Conservation (phyloP, 2,888 invertebrate genomes). For the Cheilosia grossa region DNA sequence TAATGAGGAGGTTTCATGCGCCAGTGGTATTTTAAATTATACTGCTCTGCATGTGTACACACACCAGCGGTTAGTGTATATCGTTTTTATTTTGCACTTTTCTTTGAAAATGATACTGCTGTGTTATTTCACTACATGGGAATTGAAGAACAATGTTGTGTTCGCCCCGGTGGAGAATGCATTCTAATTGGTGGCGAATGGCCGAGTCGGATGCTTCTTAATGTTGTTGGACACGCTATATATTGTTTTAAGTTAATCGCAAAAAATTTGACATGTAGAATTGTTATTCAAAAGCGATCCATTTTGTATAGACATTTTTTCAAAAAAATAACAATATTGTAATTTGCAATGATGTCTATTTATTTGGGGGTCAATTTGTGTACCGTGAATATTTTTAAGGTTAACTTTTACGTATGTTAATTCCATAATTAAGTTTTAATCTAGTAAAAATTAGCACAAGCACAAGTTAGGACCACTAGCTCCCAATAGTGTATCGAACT, state of each 20-base stretch:
- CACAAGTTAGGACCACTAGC: too few species aligned
- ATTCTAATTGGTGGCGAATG: constrained; percentile 67
- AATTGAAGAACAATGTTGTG: constrained; percentile 58
- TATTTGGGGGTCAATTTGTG: too few species aligned
- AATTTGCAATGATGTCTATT: too few species aligned
- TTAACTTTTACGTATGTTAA: too few species aligned
- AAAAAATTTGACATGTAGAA: background rate
- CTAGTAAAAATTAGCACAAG: too few species aligned
- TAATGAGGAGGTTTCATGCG: constrained; percentile 67
- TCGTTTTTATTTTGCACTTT: constrained; percentile 15
- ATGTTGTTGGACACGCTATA: constrained; percentile 60
- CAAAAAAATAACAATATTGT: too few species aligned
- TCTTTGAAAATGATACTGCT: constrained; percentile 39
- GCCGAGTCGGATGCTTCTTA: constrained; percentile 35
- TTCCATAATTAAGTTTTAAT: too few species aligned
- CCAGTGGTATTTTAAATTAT: constrained; percentile 53
- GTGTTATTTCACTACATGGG: constrained; percentile 37
- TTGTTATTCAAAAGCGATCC: background rate
- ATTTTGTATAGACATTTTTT: background rate
- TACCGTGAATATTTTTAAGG: too few species aligned
- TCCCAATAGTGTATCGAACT: too few species aligned
- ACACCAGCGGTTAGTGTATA: background rate
- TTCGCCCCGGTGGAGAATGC: constrained; percentile 60
- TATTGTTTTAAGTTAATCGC: background rate
- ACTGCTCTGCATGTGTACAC: constrained; percentile 14